These are phyloP conservation scores for Lycaon pictus DNA, from an alignment of 2,113 vertebrate species.

Conservation along the genomic window DNA sequence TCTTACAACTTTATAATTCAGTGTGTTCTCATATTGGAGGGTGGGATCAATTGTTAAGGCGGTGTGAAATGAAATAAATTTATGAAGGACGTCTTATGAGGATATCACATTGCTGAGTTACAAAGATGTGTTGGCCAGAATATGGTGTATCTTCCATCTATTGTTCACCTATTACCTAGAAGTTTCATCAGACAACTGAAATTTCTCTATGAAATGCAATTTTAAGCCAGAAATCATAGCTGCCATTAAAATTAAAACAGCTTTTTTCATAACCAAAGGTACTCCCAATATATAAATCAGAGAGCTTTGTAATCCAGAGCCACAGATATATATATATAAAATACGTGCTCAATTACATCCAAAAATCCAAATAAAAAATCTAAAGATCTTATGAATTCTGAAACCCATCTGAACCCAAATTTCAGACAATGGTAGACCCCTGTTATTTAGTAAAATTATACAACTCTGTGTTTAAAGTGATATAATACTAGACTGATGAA, in stretches of 20 bases:
- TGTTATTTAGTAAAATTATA: not conserved
- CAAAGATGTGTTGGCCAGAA: not conserved
- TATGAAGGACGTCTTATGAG: not conserved
- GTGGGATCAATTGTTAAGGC: not conserved
- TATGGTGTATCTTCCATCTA: not conserved
- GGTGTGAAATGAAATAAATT: slow-evolving; percentile 28
- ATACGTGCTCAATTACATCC: not conserved
- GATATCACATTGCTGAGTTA: not conserved
- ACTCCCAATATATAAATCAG: not conserved
- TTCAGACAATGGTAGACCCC: not conserved
- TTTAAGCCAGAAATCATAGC: not conserved
- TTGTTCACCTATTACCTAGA: not conserved
- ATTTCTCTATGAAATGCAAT: not conserved
- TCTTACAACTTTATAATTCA: not conserved
- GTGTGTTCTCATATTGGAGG: not conserved
- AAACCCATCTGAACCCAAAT: not conserved
- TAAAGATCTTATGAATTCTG: not conserved
- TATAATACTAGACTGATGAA: not conserved
- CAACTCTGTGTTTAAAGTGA: not conserved
- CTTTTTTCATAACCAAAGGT: not conserved
- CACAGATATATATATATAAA: not conserved
- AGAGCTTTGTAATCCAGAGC: not conserved
- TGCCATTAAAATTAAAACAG: not conserved
- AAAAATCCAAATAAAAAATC: not conserved
- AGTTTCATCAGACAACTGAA: slow-evolving; percentile 1